phyloP scores from a whole-genome alignment of 2,113 vertebrate species.

The Lampris megalopsis region DNA sequence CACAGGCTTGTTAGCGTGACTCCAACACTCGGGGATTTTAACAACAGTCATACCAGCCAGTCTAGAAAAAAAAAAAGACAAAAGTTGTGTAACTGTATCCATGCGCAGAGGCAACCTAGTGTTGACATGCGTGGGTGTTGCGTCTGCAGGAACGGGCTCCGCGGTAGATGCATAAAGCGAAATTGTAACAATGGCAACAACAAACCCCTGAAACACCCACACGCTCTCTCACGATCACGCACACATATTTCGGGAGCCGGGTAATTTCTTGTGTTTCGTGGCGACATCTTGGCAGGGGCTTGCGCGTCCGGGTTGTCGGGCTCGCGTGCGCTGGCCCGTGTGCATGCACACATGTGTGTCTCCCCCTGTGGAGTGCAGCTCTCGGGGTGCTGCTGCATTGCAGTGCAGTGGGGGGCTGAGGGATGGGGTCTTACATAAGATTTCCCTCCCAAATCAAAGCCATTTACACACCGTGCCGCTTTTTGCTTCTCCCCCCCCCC shows the following conservation, averaged over 20 bases:
- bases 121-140: slow-evolving; percentile 43
- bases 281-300: slow-evolving; percentile 19
- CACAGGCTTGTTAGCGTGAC: slow-evolving; percentile 2
- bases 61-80: background rate
- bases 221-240: background rate
- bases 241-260: background rate
- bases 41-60: slow-evolving; percentile 13
- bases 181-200: slow-evolving; percentile 47
- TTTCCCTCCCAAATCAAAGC: slow-evolving; percentile 66
- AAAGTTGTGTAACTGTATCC: background rate
- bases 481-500: slow-evolving; percentile 13
- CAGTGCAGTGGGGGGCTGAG: slow-evolving; percentile 63
- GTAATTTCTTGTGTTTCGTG: slow-evolving; percentile 1
- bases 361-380: slow-evolving; percentile 42
- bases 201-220: slow-evolving; percentile 23
- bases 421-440: slow-evolving; percentile 75
- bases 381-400: slow-evolving; percentile 75
- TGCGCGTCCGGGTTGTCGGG: background rate
- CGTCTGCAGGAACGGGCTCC: slow-evolving; percentile 37
- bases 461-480: slow-evolving; percentile 48
- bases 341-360: background rate
- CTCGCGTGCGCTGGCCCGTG: too few relatives aligned
- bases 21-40: background rate
- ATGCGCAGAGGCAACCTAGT: background rate
- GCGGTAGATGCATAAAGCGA: slow-evolving; percentile 17